A percentile compares a stretch with the other conserved stretches of the same genome.
These are phyloP conservation scores for Pterobdella sp. DNA, from an alignment of 2,888 invertebrate species.

Conservation along the genomic window DNA sequence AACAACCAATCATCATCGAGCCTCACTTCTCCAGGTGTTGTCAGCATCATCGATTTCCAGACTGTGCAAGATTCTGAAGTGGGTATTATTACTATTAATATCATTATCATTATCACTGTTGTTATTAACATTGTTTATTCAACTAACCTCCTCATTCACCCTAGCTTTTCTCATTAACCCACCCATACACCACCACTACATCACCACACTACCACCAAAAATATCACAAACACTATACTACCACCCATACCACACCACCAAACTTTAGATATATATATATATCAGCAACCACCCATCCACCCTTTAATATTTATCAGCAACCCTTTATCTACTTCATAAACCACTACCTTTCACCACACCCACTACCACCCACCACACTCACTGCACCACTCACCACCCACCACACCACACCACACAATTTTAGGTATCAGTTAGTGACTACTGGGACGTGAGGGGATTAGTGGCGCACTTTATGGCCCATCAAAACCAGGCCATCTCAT, in stretches of 20 bases:
- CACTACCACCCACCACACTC: not conserved
- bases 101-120: not conserved
- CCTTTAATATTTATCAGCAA: not conserved
- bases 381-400: not conserved
- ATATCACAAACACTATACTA: not conserved
- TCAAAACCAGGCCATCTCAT: slow-evolving; percentile 69
- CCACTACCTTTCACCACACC: not conserved
- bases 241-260: not conserved
- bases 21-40: slow-evolving; percentile 63
- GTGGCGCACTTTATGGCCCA: slow-evolving; percentile 60
- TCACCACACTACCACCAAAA: no score
- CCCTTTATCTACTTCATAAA: not conserved
- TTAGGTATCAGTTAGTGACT: slow-evolving; percentile 59
- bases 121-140: not conserved
- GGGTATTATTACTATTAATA: not conserved
- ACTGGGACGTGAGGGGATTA: slow-evolving; percentile 57
- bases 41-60: slow-evolving; percentile 70
- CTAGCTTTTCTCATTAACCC: no score
- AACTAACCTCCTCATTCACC: not conserved
- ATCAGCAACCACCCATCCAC: not conserved
- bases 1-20: slow-evolving; percentile 1
- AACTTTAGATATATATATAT: not conserved
- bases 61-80: slow-evolving; percentile 39
- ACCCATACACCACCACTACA: no score
- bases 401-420: no score